These are phyloP conservation scores for Oryzias woworae DNA, from an alignment of 2,113 vertebrate genomes.

Conservation along the genomic window DNA sequence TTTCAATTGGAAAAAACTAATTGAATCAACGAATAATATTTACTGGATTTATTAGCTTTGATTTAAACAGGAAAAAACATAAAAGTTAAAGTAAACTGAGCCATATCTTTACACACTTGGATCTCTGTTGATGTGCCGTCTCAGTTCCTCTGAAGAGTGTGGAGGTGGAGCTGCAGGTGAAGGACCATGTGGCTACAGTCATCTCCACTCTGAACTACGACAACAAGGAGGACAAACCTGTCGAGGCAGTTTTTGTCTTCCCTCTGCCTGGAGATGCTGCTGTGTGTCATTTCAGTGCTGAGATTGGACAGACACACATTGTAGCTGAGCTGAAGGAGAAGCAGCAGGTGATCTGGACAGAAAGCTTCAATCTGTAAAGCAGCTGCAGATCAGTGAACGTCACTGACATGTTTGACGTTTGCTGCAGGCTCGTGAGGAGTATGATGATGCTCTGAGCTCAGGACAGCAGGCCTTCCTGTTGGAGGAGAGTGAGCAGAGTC, in stretches of 20 bases:
- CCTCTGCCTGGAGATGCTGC: constrained; percentile 83
- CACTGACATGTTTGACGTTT: constrained; percentile 2
- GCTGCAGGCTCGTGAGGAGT: constrained; percentile 72
- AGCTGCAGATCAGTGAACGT: no score
- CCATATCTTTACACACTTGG: no score
- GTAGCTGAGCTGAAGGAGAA: constrained; percentile 71
- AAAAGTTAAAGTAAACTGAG: no score
- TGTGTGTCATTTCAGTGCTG: constrained; percentile 77
- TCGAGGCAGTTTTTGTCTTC: constrained; percentile 84
- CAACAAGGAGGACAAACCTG: constrained; percentile 76
- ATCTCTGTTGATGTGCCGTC: no score
- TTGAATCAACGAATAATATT: no score
- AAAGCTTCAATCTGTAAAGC: neutral
- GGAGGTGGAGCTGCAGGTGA: constrained; percentile 75
- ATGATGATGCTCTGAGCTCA: constrained; percentile 79
- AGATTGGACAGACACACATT: constrained; percentile 75
- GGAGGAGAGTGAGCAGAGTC: constrained; percentile 74
- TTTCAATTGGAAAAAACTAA: no score
- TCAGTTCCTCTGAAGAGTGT: constrained; percentile 82
- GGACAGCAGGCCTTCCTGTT: constrained; percentile 81
- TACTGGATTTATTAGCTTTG: no score
- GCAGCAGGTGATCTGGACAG: constrained; percentile 40
- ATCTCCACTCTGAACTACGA: constrained; percentile 75
- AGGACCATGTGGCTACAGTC: constrained; percentile 80
- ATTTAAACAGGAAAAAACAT: no score